Conservation (phyloP, 2,888 invertebrate genomes). For the Horisme vitalbata region DNA sequence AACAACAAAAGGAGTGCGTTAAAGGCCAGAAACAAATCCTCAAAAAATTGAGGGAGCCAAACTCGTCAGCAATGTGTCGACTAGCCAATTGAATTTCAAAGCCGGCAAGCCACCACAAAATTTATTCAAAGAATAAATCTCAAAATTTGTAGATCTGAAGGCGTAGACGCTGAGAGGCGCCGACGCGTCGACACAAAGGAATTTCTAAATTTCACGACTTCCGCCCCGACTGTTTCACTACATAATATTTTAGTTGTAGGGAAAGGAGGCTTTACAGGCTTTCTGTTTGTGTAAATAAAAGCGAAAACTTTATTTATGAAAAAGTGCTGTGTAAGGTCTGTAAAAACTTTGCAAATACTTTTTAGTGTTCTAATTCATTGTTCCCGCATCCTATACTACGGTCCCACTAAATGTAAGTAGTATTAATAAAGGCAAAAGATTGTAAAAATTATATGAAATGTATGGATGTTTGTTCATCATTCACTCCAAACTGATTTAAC, state of each 20-base stretch:
- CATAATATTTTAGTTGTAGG: constrained; percentile 27
- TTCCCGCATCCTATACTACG: no score
- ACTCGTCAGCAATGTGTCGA: constrained; percentile 79
- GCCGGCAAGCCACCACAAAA: constrained; percentile 80
- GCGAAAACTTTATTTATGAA: constrained; percentile 6
- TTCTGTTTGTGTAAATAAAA: constrained; percentile 17
- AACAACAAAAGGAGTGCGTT: constrained; percentile 11
- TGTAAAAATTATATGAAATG: no score
- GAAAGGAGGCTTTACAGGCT: constrained; percentile 11
- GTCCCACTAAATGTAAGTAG: neutral
- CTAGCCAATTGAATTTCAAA: constrained; percentile 82
- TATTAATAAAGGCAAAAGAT: no score
- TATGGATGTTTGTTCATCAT: no score
- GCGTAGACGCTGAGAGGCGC: constrained; percentile 77
- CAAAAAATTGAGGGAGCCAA: constrained; percentile 64
- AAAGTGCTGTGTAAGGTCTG: neutral
- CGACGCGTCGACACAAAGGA: constrained; percentile 79
- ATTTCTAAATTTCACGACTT: constrained; percentile 82
- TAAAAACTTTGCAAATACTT: constrained; percentile 5
- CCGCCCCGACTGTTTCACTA: constrained; percentile 71
- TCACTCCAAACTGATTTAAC: no score
- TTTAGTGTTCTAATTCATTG: neutral
- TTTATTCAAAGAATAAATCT: constrained; percentile 83
- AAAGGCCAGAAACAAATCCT: constrained; percentile 35
- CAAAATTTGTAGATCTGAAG: constrained; percentile 82